These are phyloP conservation scores for Busseola fusca DNA, from an alignment of 2,888 invertebrate genomes.

Conservation along the genomic window DNA sequence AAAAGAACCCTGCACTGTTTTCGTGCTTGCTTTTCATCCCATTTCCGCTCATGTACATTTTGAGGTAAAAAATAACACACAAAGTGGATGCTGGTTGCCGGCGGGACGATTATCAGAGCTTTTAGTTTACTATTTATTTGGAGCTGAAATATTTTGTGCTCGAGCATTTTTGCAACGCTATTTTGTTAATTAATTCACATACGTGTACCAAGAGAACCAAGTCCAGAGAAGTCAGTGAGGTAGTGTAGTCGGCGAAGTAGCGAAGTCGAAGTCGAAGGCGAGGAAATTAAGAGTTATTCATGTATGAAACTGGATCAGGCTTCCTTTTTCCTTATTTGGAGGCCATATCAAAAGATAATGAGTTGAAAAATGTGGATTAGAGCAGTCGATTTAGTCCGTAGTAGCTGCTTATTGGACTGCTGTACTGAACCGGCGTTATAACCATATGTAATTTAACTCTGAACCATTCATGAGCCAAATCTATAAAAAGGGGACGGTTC, in stretches of 20 bases:
- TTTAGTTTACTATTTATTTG: slow-evolving; percentile 17
- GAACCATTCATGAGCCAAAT: not conserved
- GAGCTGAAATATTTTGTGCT: not conserved
- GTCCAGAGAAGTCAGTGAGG: not conserved
- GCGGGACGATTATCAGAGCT: slow-evolving; percentile 1
- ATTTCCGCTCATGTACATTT: slow-evolving; percentile 11
- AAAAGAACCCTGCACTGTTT: not conserved
- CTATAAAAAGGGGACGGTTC: no score
- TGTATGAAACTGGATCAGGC: not conserved
- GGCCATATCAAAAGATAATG: no score
- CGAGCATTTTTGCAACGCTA: not conserved
- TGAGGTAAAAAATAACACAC: slow-evolving; percentile 14
- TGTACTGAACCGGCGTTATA: not conserved
- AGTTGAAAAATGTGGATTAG: not conserved
- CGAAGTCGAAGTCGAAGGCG: no score
- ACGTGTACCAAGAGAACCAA: not conserved
- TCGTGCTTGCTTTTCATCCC: slow-evolving; percentile 4
- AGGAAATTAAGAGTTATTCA: not conserved
- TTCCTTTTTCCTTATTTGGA: not conserved
- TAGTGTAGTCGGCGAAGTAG: no score
- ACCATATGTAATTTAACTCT: no score
- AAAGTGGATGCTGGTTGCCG: not conserved
- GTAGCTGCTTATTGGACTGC: not conserved
- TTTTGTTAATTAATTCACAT: not conserved
- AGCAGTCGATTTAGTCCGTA: not conserved